Evolutionary conservation across 2,113 vertebrate species (phyloP).

Genomic region (Rhizomys pruinosus): DNA sequence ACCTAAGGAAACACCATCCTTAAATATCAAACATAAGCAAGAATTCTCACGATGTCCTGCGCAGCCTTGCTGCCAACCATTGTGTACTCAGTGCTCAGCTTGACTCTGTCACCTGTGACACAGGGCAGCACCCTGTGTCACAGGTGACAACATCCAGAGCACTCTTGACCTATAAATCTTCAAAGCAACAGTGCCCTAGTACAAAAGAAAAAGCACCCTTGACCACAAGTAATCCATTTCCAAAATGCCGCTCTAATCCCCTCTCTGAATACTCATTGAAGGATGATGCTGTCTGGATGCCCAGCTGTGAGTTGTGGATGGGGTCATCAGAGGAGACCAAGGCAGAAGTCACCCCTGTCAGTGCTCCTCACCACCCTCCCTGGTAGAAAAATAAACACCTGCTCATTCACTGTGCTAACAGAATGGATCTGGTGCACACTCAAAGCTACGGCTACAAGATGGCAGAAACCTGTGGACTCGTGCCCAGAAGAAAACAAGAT

Average conservation of each 20-base stretch:
- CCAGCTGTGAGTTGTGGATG: background rate
- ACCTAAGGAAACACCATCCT: background rate
- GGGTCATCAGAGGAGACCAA: background rate
- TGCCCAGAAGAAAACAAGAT: accelerated
- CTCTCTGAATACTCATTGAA: background rate
- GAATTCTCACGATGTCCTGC: background rate
- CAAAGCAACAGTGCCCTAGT: background rate
- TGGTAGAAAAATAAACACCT: background rate
- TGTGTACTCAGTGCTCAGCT: background rate
- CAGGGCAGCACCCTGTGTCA: accelerated
- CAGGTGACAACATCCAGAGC: too few species aligned
- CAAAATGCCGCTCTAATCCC: background rate
- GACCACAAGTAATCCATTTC: background rate
- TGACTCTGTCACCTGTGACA: background rate
- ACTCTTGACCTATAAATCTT: background rate
- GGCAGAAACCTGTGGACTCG: accelerated
- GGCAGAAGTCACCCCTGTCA: background rate
- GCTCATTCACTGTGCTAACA: background rate
- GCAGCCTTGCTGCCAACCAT: accelerated
- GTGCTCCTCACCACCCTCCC: background rate
- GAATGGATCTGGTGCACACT: background rate
- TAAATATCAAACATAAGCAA: background rate
- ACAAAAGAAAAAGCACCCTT: background rate
- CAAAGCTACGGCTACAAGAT: background rate
- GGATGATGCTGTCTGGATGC: background rate